Percentiles rank a stretch among this genome's conserved stretches.
Evolutionary conservation across 2,113 vertebrate species (phyloP).

Genomic region (Syngnathus floridae): DNA sequence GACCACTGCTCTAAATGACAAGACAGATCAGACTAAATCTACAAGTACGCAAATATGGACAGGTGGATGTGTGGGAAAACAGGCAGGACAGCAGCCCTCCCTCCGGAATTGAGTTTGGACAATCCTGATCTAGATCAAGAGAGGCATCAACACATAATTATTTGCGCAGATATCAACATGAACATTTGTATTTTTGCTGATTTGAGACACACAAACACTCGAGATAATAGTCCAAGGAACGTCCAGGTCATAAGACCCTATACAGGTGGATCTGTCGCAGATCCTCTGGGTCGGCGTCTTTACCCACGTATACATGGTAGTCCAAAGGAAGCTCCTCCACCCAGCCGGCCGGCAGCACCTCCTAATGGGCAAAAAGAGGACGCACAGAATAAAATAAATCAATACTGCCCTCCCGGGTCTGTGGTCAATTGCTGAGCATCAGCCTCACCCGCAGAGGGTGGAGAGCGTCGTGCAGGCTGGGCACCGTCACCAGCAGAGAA

Average conservation of each 20-base stretch:
- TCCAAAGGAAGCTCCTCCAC: constrained; percentile 80
- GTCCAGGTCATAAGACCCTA: constrained; percentile 54
- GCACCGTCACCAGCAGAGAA: constrained; percentile 81
- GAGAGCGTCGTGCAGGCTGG: constrained; percentile 80
- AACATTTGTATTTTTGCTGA: not conserved
- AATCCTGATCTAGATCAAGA: not conserved
- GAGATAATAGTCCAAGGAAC: not conserved
- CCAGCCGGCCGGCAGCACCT: constrained; percentile 74
- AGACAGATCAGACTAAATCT: too few relatives aligned
- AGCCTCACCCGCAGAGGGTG: constrained; percentile 71
- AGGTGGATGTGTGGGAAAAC: too few relatives aligned
- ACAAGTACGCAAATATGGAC: too few relatives aligned
- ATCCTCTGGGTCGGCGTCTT: constrained; percentile 73
- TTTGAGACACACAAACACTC: not conserved
- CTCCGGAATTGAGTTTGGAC: too few relatives aligned
- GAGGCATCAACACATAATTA: not conserved
- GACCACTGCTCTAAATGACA: too few relatives aligned
- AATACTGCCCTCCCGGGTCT: not conserved
- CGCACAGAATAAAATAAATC: not conserved
- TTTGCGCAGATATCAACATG: too few relatives aligned
- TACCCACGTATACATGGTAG: constrained; percentile 70
- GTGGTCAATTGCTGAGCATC: not conserved
- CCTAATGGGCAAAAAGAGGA: constrained; percentile 43
- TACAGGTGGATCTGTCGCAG: constrained; percentile 88
- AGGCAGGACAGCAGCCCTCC: too few relatives aligned